phyloP scores from a whole-genome alignment of 2,797 vertebrate species.

The Cuculus canorus region DNA sequence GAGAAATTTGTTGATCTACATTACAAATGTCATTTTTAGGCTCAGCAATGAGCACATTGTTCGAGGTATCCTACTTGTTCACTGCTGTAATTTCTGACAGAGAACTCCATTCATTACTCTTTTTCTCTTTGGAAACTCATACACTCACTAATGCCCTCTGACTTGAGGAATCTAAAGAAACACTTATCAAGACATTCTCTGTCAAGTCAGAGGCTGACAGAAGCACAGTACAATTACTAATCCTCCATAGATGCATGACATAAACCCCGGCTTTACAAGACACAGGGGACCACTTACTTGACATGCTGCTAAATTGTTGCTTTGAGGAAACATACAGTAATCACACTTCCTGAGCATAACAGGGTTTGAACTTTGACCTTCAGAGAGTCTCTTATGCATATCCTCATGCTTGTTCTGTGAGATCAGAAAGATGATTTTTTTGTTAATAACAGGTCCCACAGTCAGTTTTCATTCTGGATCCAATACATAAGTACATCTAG shows the following conservation, averaged over 20 bases:
- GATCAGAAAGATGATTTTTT: background rate
- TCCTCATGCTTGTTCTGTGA: background rate
- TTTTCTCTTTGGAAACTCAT: background rate
- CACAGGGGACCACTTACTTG: background rate
- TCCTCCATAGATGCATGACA: background rate
- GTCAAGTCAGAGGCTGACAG: background rate
- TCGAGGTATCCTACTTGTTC: background rate
- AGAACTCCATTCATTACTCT: background rate
- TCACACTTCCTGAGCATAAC: background rate
- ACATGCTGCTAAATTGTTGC: background rate
- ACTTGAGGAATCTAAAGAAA: background rate
- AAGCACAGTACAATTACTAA: background rate
- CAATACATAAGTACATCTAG: background rate
- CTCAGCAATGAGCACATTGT: background rate
- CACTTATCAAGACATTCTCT: background rate
- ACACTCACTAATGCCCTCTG: background rate
- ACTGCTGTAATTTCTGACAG: background rate
- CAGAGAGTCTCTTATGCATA: background rate
- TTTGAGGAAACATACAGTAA: background rate
- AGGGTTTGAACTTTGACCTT: background rate
- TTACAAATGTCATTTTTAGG: background rate
- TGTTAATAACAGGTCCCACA: background rate
- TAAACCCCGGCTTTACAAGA: background rate
- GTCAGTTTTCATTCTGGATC: background rate
- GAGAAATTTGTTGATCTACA: background rate